phyloP scores from a whole-genome alignment of 2,888 invertebrate genomes.

The Alcis repandata region DNA sequence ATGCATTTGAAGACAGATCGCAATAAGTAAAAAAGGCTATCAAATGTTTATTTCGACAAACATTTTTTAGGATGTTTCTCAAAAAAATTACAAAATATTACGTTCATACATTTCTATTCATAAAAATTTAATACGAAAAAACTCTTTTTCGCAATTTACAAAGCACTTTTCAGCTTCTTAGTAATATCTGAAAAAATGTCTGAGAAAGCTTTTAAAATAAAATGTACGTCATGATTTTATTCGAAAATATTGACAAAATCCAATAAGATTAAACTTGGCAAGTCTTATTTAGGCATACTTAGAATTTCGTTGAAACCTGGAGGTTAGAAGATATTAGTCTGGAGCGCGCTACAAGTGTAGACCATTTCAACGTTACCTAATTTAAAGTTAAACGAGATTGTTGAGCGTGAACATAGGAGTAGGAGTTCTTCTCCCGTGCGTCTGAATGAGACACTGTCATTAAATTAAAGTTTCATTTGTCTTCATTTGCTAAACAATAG shows the following conservation, averaged over 20 bases:
- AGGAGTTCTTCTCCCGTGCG: conserved; percentile 69
- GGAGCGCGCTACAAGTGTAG: conserved; percentile 1
- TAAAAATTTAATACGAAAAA: conserved; percentile 18
- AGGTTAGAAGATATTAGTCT: conserved; percentile 18
- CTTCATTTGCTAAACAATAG: conserved; percentile 87
- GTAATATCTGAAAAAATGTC: conserved; percentile 22
- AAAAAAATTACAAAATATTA: background rate
- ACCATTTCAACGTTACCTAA: conserved; percentile 55
- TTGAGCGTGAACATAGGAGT: conserved; percentile 64
- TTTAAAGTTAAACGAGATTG: conserved; percentile 71
- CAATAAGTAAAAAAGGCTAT: background rate
- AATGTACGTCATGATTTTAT: conserved; percentile 20
- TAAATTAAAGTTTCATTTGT: conserved; percentile 87
- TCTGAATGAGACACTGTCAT: conserved; percentile 85
- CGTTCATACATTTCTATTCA: conserved; percentile 7
- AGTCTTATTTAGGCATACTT: conserved; percentile 16
- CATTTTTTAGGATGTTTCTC: conserved; percentile 3
- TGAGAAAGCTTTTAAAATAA: conserved; percentile 18
- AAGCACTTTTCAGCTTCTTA: conserved; percentile 20
- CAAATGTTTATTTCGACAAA: background rate
- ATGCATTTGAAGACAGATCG: too few species aligned
- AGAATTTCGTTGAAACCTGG: background rate
- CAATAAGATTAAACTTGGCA: conserved; percentile 24
- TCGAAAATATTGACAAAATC: conserved; percentile 26
- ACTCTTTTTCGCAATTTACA: conserved; percentile 10